Percentiles rank a stretch among this genome's conserved stretches.
Conservation (phyloP, 2,113 vertebrate genomes). For the Labeo catla region DNA sequence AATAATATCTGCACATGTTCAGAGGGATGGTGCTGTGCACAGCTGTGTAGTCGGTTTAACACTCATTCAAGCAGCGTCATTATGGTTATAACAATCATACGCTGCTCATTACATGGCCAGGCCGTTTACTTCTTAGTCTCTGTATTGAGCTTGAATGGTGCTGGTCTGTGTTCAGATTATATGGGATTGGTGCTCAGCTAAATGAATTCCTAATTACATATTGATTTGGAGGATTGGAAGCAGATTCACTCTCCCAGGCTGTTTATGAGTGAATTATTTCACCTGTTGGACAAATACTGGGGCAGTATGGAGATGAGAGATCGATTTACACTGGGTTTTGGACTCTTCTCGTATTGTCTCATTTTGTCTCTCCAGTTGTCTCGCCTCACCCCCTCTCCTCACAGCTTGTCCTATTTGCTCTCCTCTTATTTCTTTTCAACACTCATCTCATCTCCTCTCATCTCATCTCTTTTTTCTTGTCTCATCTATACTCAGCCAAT, state of each 20-base stretch:
- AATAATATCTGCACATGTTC: not conserved
- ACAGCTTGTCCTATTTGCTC: not conserved
- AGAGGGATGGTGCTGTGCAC: not conserved
- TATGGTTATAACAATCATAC: not conserved
- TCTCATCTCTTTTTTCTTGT: too few relatives aligned
- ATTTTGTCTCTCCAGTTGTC: not conserved
- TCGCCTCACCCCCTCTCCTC: not conserved
- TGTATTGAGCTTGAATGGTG: not conserved
- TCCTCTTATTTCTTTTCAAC: not conserved
- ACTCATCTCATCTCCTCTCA: not conserved
- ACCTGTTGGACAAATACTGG: conserved; percentile 11
- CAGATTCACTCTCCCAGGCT: conserved; percentile 28
- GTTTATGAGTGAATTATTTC: conserved; percentile 45
- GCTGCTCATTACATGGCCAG: not conserved
- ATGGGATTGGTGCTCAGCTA: conserved; percentile 45
- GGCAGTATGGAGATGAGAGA: not conserved
- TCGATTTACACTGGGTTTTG: not conserved
- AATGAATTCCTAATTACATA: conserved; percentile 73
- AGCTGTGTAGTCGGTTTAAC: not conserved
- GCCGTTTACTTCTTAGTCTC: not conserved
- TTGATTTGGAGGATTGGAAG: conserved; percentile 62
- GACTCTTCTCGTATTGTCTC: not conserved
- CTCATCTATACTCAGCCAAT: not conserved
- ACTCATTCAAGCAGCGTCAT: not conserved
- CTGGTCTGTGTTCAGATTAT: not conserved